Evolutionary conservation across 92 coral and sea anemone species (phyloP), one percentile per base, ranked within the genome.

Genomic region (Nematostella vectensis): DNA sequence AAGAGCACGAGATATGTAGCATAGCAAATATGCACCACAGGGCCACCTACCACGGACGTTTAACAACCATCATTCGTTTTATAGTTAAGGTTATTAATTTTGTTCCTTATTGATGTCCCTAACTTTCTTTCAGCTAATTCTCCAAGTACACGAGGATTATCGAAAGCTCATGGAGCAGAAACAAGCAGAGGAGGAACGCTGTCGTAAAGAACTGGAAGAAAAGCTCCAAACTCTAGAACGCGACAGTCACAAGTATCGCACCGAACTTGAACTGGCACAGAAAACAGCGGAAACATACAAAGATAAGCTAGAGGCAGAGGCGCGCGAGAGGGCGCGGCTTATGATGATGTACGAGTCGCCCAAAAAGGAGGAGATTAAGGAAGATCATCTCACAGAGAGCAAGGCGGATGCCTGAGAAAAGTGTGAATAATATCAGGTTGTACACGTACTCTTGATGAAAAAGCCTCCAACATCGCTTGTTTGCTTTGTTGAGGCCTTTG

Each of bases 91-190:
- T n/a, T n/a, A n/a, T n/a, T n/a, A n/a, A n/a, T n/a, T n/a, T n/a
- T n/a, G n/a, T n/a, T n/a, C n/a, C n/a, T n/a, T n/a, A n/a, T n/a
- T n/a, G n/a, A n/a, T n/a, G n/a, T n/a, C n/a, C n/a, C n/a, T n/a
- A n/a, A n/a, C n/a, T 23, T 33, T 6, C 15, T 33, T 15, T 33
- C 79, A 85, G 37, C 76, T 85, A 4, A 59, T 85, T 17, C 44
- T 80, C 1, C 95, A 93, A 69, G 98, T 91, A 3, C 87, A 87
- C 40, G 96, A 87, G 64, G 99, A 93, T 59, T 80, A 76, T 57
- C 83, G 95, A 43, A 93, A 82, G 59, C 53, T 87, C 19, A 63
- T 93, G 36, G 96, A 93, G 36, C 86, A 83, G 24, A 75, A 80
- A 58, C 89, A 93, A 52, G 82, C 57, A 15, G 99, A 93, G 60